A percentile compares a stretch with the other conserved stretches of the same genome.
phyloP scores from a whole-genome alignment of 2,797 vertebrate species.

The Anabacerthia variegaticeps region DNA sequence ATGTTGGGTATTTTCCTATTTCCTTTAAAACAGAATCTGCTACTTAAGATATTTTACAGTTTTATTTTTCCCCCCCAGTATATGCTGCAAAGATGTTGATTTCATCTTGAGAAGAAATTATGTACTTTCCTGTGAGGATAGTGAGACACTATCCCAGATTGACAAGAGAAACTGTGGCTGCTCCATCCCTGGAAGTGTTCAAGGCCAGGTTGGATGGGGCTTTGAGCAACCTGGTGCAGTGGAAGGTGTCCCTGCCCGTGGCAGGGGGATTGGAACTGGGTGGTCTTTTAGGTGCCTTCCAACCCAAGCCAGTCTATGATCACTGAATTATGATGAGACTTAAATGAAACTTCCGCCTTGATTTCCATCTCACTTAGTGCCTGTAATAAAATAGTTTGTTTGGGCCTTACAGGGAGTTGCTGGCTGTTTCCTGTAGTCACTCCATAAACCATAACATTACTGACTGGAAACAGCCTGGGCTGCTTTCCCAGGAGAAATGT shows the following conservation, averaged over 20 bases:
- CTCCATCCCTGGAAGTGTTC: background rate
- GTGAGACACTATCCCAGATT: background rate
- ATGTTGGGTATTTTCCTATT: background rate
- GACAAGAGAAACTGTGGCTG: background rate
- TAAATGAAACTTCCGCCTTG: conserved; percentile 1
- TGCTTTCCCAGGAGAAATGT: background rate
- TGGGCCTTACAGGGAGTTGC: background rate
- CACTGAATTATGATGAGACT: background rate
- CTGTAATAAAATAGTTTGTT: background rate
- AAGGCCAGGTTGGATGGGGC: background rate
- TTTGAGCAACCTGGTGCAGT: background rate
- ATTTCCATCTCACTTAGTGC: background rate
- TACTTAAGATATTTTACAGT: background rate
- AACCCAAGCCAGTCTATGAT: background rate
- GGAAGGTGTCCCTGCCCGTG: background rate
- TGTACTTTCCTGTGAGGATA: too few relatives aligned
- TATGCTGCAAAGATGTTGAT: background rate
- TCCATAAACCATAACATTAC: background rate
- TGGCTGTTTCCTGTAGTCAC: background rate
- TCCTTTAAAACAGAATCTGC: background rate
- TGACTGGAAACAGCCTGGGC: background rate
- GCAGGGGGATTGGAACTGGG: background rate
- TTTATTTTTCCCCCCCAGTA: background rate
- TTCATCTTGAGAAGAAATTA: background rate
- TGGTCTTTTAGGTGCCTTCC: background rate